Evolutionary conservation across 2,113 vertebrate species (phyloP), one percentile per base, ranked within the genome.

Genomic region (Channa argus): DNA sequence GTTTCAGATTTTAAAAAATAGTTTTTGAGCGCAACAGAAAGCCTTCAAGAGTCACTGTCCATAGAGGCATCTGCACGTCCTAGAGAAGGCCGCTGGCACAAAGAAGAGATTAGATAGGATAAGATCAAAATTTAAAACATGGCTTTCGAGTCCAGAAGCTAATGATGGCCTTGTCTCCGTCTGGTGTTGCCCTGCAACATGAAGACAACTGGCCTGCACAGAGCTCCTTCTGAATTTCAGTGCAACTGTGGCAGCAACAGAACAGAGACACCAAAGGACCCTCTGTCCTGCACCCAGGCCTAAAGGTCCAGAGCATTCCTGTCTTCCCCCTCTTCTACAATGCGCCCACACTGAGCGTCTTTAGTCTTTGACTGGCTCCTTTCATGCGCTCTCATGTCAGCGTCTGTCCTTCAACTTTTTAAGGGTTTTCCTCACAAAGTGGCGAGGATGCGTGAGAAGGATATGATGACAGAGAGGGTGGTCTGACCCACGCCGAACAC

Each of bases 401-500:
- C n/a, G 5, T 56, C 11, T 24, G 68, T 46, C 60, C 63, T 77
- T 46, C 71, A 11, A 12, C 52, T 10, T 0, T 36, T 47, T 33
- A 0, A 9, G 41, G 15, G 45, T 15, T 51, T 37, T 9, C 84
- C 39, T 98, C 95, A 99, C 74, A 99, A 96, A 0, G 97, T 99
- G 60, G 98, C 97, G 85, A 99, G 95, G 91, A 99, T 92, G 80
- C 97, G 96, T 34, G 98, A 98, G 92, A 98, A 97, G 63, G 97
- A 98, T 69, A 99, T 96, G 91, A 99, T 86, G 80, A 99, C 63
- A 0, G 96, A 96, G 83, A 99, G 91, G 60, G 96, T 92, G 63
- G 97, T 99, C 93, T 99, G 98, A 53, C 98, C 98, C 52, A 96
- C 94, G 3, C 98, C 98, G 72, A 98, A 96, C 50, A 99, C 95